Base-by-base conservation (phyloP, 2,888 invertebrate species). In the Eretmocerus hayati region DNA sequence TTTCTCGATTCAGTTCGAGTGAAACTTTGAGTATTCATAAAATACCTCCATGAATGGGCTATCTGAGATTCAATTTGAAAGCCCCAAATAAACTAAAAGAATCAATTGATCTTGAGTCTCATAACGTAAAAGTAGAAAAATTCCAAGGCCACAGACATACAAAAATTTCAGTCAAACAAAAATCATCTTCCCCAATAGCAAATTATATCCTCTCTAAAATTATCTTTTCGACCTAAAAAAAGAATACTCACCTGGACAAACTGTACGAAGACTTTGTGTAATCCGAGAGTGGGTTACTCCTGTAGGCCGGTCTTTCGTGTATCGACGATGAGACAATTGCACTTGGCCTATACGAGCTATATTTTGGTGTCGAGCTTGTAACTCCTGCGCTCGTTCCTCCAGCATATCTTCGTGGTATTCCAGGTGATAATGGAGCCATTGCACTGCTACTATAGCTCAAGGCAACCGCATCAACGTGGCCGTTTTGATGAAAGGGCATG, bases 401-500 rank as follows among this genome's bases (percentile, higher is more conserved):
- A 4, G 36, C 13, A 46, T 60, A 66, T 48, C 67, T 61, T 35
- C 66, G 62, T 9, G 53, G 38, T 5, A 55, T 49, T n/a, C 31
- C 42, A 16, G 69, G 67, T 48, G 68, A 68, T 26, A 67, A 58
- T 16, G 69, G 62, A 42, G 66, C 62, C 67, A 70, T 69, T 48
- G 66, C 57, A 45, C 59, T 66, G 44, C 62, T 59, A 53, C 62
- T 66, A 56, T 64, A 69, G 36, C 60, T 59, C 13, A 69, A 65
- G 56, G 69, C 67, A 45, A 70, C 68, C 57, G 67, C 63, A 52
- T 67, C 69, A 48, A 66, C 57, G 57, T 65, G 64, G 49, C 62
- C 64, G 46, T 66, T 63, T 53, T 66, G 63, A 57, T 65, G 63
- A 55, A 63, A 68, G 57, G 69, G 62, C 70, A 70, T 70, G n/a